Evolutionary conservation across 2,113 vertebrate genomes (phyloP), one percentile per base, ranked within the genome.

Genomic region (Grantiella picta): DNA sequence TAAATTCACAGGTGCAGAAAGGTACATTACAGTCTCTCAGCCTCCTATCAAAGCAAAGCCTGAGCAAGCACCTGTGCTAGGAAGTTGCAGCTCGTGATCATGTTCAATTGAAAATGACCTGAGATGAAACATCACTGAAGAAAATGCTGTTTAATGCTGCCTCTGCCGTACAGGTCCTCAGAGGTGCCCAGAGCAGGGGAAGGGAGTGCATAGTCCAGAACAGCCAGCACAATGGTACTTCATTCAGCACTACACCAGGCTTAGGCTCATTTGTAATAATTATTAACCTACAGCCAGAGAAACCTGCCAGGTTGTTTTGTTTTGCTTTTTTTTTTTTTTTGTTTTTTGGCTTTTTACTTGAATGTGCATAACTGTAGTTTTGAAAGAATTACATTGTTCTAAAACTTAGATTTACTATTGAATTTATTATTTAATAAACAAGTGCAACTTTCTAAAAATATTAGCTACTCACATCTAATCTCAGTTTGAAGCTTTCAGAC

Each of bases 161-260:
- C 4, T 75, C 24, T 70, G 25, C 19, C 3, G 1, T 17, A 21
- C 23, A 63, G 28, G 16, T 15, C 10, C 20, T 66, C 21, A 20
- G 20, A n/a, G 21, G 4, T 47, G 7, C 12, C 25, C 28, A 53
- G 36, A 29, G 27, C 5, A 63, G 28, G 18, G 9, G 3, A 66
- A 66, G 15, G 7, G 38, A 64, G 50, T 1, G 2, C 2, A 36
- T 4, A 1, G 35, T 11, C 25, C 22, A 42, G 36, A 47, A 35
- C 1, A 60, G 25, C 8, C 17, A 49, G 14, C 42, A 35, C 2
- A 0, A 7, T 31, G 38, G 40, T 36, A 38, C 13, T 50, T 15
- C 12, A 38, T 42, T 59, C 44, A 44, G 33, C 50, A 33, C 17
- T 20, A 6, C 5, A 59, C 12, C 35, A 71, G 11, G 18, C 12